phyloP scores from a whole-genome alignment of 2,888 invertebrate genomes.

The Cosmorhoe ocellata region DNA sequence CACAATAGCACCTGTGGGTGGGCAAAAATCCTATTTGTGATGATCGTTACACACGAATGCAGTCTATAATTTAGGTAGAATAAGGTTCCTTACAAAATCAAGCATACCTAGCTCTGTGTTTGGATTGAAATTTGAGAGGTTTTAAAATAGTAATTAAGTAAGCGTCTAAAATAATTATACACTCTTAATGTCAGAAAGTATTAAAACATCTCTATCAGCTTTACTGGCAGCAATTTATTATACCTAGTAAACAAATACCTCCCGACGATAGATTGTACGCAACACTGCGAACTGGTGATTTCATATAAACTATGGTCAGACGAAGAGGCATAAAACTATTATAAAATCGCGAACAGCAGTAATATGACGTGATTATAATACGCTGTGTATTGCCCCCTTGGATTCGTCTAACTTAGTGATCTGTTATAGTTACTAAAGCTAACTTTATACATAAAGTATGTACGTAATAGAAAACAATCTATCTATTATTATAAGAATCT shows the following conservation, averaged over 20 bases:
- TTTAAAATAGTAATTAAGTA: no score
- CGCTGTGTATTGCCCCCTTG: no score
- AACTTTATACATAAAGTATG: no score
- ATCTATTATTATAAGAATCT: no score
- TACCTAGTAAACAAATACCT: constrained; percentile 44
- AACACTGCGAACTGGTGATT: constrained; percentile 32
- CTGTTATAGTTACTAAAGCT: no score
- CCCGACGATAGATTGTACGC: constrained; percentile 52
- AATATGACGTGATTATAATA: no score
- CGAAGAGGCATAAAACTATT: not conserved
- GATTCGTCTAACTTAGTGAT: no score
- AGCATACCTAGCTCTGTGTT: not conserved
- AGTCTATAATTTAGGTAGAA: constrained; percentile 7
- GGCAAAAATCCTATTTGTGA: constrained; percentile 45
- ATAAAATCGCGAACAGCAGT: not conserved
- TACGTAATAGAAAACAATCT: no score
- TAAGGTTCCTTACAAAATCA: no score
- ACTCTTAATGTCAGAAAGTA: constrained; percentile 12
- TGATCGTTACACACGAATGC: constrained; percentile 28
- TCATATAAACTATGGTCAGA: constrained; percentile 7
- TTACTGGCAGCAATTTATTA: constrained; percentile 30
- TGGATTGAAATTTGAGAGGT: no score
- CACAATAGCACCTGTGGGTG: constrained; percentile 41
- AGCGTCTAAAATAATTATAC: not conserved
- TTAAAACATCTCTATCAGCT: constrained; percentile 14